Evolutionary conservation across 2,797 vertebrate species (phyloP), one percentile per base, ranked within the genome.

Genomic region (Sternarchorhynchus goeldii): DNA sequence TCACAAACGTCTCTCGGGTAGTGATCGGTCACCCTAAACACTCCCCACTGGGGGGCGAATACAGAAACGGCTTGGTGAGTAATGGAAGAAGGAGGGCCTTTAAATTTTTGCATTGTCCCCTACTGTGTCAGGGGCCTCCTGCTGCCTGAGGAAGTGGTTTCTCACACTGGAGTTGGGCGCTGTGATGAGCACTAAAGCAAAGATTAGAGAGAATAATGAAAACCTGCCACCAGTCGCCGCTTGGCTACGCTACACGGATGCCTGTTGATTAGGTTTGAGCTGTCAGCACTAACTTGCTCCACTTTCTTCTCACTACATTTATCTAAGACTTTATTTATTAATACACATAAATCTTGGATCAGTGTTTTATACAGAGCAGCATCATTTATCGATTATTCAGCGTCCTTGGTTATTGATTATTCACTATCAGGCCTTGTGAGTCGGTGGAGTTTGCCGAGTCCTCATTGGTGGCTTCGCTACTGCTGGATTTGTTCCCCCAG

Each of bases 61-160:
- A 78, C 50, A 76, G 79, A 81, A 84, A 81, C 79, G 70, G 74
- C 77, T 81, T 57, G 76, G 79, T 69, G 73, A 68, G 70, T 73
- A 81, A 82, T 82, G 82, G 81, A 81, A 82, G 76, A 78, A 76
- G 45, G 73, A 84, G 79, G 50, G 66, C 66, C 77, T 74, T 81
- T 83, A 83, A 81, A 83, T 75, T 65, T 83, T 85, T 79, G 79
- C 70, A 56, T 36, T 73, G 73, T 55, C 73, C 80, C 76, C 73
- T 29, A 64, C 69, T 69, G 83, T 4, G 67, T 12, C 21, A 18
- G 31, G 59, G 56, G 64, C 68, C 82, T 76, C 76, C 64, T n/a
- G 65, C 69, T 58, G 79, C 66, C 79, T 29, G 56, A 59, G 60
- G 62, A 81, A 78, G 64, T 58, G 67, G 8, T 2, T 2, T 12